phyloP scores from a whole-genome alignment of 2,113 vertebrate species.

The Silurus asotus region DNA sequence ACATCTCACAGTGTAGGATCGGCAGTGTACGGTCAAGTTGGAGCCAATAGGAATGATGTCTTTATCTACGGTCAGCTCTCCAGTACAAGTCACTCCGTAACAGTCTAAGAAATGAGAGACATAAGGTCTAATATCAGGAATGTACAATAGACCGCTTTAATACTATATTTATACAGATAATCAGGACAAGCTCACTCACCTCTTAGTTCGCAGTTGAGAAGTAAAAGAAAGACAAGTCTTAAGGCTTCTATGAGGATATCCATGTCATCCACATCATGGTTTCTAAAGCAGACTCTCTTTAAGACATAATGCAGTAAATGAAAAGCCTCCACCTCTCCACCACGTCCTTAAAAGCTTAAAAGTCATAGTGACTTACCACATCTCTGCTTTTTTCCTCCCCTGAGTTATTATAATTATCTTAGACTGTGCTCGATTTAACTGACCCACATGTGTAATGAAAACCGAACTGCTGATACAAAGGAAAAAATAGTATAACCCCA shows the following conservation, averaged over 20 bases:
- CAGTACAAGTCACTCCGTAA: conserved; percentile 27
- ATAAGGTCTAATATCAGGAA: conserved; percentile 22
- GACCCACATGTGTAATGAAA: not conserved
- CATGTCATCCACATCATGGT: conserved; percentile 54
- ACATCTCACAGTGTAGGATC: conserved; percentile 41
- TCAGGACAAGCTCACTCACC: conserved; percentile 56
- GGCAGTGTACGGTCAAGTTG: conserved; percentile 68
- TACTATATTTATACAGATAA: not conserved
- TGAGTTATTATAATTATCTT: not conserved
- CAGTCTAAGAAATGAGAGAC: conserved; percentile 34
- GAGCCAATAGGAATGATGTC: conserved; percentile 65
- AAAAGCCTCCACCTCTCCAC: not conserved
- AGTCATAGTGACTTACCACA: conserved; percentile 8
- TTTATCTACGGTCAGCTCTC: conserved; percentile 62
- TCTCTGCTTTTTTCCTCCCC: conserved; percentile 6
- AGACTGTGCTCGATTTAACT: not conserved
- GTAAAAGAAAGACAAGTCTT: conserved; percentile 51
- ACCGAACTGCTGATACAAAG: not conserved
- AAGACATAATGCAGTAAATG: not conserved
- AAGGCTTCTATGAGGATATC: conserved; percentile 33
- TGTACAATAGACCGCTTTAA: not conserved
- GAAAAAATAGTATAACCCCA: not conserved
- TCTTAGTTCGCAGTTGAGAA: conserved; percentile 47
- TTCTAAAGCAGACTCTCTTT: conserved; percentile 18
- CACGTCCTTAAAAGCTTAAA: not conserved